Base-by-base conservation (phyloP, 2,888 invertebrate genomes). In the Smittia sp. region DNA sequence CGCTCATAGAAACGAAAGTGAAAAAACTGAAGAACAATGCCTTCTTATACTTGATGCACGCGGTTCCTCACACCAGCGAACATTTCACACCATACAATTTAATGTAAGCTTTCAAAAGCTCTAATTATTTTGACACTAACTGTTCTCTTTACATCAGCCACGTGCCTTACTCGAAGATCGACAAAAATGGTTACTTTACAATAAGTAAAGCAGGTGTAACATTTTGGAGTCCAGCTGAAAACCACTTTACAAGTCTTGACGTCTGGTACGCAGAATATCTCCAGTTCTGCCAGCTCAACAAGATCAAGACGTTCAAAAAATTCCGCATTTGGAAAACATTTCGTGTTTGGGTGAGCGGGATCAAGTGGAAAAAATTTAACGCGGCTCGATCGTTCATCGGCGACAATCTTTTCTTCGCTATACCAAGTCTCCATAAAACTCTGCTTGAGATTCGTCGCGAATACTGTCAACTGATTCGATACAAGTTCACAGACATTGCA, bases 211-310 rank as follows among this genome's bases (percentile, higher is more conserved):
- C 89, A 78, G 96, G 95, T 0, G 92, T 94, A 0, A 89, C 92
- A n/a, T 90, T 91, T 77, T 89, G 88, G 80, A 86, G 84, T 72
- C 80, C 85, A 13, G 87, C 86, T 73, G 93, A 93, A 79, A 89
- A 90, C 81, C 88, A 88, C 13, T 94, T 92, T 79, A 93, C 93
- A 0, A 86, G 90, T 9, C 83, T 95, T 4, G 85, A 88, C 20
- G 85, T 88, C 75, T 95, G 94, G 94, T 91, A 92, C 79, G 87
- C 87, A 74, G 94, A 94, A 79, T 94, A 92, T 78, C 86, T 86
- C n/a, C 88, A 88, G 80, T 94, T 92, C 79, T 85, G 89, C 52
- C 86, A 90, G 79, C 84, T 95, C n/a, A 89, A 89, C 76, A 86
- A 90, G 84, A 89, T 91, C 63, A 88, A 87, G 76, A 86, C 88